Evolutionary conservation across 1,140 invertebrate genomes (phyloP).

Genomic region (Protaetia brevitarsis): DNA sequence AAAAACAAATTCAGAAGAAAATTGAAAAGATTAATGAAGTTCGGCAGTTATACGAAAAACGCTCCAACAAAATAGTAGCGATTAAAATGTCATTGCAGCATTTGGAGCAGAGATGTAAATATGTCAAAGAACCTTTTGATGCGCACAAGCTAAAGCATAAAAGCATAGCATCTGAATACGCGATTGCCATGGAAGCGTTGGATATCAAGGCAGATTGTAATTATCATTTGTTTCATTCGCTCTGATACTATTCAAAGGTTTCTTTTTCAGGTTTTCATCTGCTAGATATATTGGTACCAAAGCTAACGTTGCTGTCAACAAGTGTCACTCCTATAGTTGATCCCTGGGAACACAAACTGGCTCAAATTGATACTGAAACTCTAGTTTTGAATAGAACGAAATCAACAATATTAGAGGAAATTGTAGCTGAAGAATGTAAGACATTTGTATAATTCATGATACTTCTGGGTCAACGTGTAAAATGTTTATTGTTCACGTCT

Average conservation of each 20-base stretch:
- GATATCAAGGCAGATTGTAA: neutral
- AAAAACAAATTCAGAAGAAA: neutral
- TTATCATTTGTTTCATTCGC: neutral
- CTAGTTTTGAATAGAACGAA: neutral
- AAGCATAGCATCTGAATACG: neutral
- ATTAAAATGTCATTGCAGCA: constrained; percentile 5
- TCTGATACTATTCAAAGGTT: neutral
- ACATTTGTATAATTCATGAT: no score
- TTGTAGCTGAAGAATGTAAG: neutral
- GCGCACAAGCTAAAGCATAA: neutral
- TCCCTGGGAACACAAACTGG: neutral
- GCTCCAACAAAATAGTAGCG: neutral
- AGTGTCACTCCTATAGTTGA: no score
- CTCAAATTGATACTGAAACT: neutral
- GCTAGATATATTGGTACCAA: neutral
- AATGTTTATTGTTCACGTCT: no score
- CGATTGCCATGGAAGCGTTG: neutral
- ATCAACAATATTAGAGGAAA: neutral
- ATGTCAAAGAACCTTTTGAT: neutral
- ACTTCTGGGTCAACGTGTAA: no score
- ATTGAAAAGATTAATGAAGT: neutral
- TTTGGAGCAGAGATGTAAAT: constrained; percentile 13
- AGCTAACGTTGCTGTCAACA: neutral
- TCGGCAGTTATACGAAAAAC: neutral
- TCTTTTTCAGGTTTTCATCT: constrained; percentile 1